These are phyloP conservation scores for Equus przewalskii DNA, from an alignment of 2,113 vertebrate genomes.

Conservation along the genomic window DNA sequence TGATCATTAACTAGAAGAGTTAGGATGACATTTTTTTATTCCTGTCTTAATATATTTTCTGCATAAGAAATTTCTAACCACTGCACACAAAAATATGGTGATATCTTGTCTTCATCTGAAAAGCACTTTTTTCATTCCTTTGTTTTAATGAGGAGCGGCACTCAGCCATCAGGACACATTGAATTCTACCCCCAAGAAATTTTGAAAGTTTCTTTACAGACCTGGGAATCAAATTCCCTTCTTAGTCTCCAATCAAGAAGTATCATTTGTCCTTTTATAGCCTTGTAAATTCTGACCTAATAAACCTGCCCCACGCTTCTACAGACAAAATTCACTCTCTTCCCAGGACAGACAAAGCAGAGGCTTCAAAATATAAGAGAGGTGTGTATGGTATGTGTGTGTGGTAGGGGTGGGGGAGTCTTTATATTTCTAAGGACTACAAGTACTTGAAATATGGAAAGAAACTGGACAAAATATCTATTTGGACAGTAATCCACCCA, in stretches of 20 bases:
- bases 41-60: neutral
- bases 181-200: neutral
- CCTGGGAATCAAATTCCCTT: neutral
- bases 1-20: neutral
- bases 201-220: conserved; percentile 38
- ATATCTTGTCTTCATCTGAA: conserved; percentile 4
- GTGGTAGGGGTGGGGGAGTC: neutral
- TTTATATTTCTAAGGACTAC: neutral
- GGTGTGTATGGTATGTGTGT: neutral
- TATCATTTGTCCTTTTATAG: neutral
- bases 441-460: neutral
- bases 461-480: neutral
- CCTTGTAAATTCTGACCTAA: conserved; percentile 39
- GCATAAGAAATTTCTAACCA: neutral
- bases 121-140: neutral
- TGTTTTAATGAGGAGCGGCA: neutral
- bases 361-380: neutral
- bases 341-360: neutral
- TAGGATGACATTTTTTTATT: neutral
- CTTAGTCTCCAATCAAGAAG: neutral
- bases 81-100: neutral
- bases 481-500: neutral
- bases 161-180: neutral
- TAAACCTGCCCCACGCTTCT: neutral
- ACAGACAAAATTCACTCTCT: neutral